Percentiles rank a stretch among this genome's conserved stretches.
phyloP scores from a whole-genome alignment of 1,140 invertebrate genomes.

The Goniozus legneri region DNA sequence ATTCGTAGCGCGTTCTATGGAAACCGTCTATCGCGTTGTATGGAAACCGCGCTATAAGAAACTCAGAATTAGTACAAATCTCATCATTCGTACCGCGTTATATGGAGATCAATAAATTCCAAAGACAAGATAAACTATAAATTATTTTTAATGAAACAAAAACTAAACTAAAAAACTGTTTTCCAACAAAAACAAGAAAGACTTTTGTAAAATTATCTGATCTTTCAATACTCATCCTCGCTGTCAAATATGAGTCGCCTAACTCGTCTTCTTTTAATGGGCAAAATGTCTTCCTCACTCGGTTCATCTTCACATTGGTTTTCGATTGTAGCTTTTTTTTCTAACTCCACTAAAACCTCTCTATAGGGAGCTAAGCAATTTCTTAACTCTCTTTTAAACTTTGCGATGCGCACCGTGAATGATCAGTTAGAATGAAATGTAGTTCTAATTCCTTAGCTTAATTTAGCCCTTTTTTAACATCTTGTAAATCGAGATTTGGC shows the following conservation, averaged over 20 bases:
- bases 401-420: no score
- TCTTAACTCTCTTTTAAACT: no score
- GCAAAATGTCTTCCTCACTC: conserved; percentile 9
- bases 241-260: conserved; percentile 12
- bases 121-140: conserved; percentile 10
- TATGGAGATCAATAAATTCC: conserved; percentile 5
- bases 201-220: conserved; percentile 10
- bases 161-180: conserved; percentile 13
- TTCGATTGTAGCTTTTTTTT: conserved; percentile 8
- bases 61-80: conserved; percentile 7
- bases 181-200: conserved; percentile 9
- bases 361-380: neutral
- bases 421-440: no score
- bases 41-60: conserved; percentile 6
- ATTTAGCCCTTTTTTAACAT: conserved; percentile 6
- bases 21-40: neutral
- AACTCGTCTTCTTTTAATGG: conserved; percentile 13
- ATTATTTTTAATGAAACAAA: conserved; percentile 10
- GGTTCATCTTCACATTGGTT: conserved; percentile 7
- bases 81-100: conserved; percentile 9
- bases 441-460: no score
- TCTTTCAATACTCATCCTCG: conserved; percentile 10
- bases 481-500: conserved; percentile 10
- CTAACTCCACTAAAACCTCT: neutral
- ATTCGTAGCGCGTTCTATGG: conserved; percentile 5